A percentile compares a stretch with the other conserved stretches of the same genome.
Evolutionary conservation across 2,113 vertebrate species (phyloP).

Genomic region (Accipiter virgatus): DNA sequence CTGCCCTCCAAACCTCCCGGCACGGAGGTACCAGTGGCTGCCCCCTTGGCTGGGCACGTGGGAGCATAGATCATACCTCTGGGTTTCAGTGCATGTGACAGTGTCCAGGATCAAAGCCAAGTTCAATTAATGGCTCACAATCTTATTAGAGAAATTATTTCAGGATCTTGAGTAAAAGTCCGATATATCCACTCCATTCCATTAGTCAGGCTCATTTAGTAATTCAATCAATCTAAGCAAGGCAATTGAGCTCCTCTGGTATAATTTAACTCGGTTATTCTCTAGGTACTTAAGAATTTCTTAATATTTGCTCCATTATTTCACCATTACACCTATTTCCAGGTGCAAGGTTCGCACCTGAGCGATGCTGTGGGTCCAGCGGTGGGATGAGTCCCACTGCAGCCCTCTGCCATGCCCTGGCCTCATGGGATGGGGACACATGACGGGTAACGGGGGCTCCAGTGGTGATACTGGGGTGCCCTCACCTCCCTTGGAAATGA

Average conservation of each 20-base stretch:
- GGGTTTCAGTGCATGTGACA: background rate
- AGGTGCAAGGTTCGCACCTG: background rate
- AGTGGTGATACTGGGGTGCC: background rate
- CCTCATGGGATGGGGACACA: fast-evolving
- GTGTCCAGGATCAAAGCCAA: constrained; percentile 62
- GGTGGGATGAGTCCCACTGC: background rate
- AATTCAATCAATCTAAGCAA: constrained; percentile 68
- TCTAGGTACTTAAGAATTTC: constrained; percentile 46
- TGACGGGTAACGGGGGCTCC: background rate
- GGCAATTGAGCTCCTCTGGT: constrained; percentile 61
- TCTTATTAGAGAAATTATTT: constrained; percentile 72
- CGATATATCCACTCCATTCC: constrained; percentile 64
- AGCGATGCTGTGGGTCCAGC: background rate
- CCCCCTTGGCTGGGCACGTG: fast-evolving
- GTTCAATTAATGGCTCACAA: constrained; percentile 70
- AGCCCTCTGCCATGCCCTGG: background rate
- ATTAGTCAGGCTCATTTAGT: constrained; percentile 71
- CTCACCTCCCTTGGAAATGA: background rate
- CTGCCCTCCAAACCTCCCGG: fast-evolving
- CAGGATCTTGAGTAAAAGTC: constrained; percentile 61
- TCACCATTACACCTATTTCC: constrained; percentile 28
- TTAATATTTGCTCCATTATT: constrained; percentile 66
- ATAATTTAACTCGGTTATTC: constrained; percentile 64
- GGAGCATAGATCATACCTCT: background rate
- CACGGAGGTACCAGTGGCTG: background rate